Evolutionary conservation across 2,113 vertebrate species (phyloP).

Genomic region (Coryphaenoides rupestris): DNA sequence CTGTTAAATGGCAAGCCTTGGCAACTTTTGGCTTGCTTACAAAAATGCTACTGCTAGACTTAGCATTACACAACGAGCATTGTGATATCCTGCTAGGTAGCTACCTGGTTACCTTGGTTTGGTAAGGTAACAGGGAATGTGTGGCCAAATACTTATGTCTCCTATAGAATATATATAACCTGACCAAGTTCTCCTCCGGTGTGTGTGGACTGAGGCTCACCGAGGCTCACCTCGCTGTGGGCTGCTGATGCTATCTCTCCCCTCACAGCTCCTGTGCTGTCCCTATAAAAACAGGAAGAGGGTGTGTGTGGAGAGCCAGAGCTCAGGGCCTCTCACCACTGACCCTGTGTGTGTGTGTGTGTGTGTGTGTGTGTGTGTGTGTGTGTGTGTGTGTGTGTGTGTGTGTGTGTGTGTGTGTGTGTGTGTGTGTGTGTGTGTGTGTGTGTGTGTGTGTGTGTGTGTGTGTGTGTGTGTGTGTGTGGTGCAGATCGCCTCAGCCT

Average conservation of each 20-base stretch:
- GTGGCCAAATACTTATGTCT: too few relatives aligned
- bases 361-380: constrained; percentile 27
- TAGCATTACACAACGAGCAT: too few relatives aligned
- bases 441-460: too few relatives aligned
- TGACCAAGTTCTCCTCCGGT: background rate
- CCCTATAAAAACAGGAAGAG: constrained; percentile 69
- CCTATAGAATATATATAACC: background rate
- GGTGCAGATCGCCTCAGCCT: too few relatives aligned
- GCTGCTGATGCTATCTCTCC: constrained; percentile 22
- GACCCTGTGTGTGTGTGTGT: constrained; percentile 40
- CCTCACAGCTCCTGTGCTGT: constrained; percentile 48
- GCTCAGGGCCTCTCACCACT: constrained; percentile 46
- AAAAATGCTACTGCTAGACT: too few relatives aligned
- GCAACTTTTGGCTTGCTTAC: too few relatives aligned
- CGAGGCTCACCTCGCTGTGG: background rate
- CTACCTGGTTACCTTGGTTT: too few relatives aligned
- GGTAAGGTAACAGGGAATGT: too few relatives aligned
- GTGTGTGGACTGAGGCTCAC: background rate
- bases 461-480: too few relatives aligned
- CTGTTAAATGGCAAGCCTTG: too few relatives aligned
- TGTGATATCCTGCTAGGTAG: too few relatives aligned
- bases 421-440: too few relatives aligned
- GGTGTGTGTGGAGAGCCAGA: constrained; percentile 64
- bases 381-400: constrained; percentile 30
- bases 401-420: constrained; percentile 7